These are phyloP conservation scores for Archegozetes longisetosus DNA, from an alignment of 1,140 invertebrate genomes.

Conservation along the genomic window DNA sequence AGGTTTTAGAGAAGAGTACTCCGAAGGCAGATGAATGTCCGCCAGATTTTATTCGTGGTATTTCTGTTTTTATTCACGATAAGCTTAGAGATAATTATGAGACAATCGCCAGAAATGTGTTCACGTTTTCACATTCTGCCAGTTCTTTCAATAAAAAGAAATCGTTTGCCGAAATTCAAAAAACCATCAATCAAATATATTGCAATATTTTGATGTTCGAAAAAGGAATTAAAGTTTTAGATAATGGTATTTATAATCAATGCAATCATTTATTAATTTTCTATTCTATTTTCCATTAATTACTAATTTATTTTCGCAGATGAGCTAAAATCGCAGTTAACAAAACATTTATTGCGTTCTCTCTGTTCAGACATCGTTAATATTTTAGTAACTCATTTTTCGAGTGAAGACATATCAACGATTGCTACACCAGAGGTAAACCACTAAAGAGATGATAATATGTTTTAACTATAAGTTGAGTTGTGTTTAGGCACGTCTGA, in stretches of 20 bases:
- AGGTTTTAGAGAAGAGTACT: neutral
- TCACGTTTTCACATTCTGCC: slow-evolving; percentile 45
- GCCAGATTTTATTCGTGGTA: neutral
- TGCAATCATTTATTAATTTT: neutral
- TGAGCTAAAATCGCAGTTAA: slow-evolving; percentile 45
- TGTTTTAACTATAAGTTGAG: neutral
- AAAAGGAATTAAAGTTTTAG: slow-evolving; percentile 56
- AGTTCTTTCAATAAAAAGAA: slow-evolving; percentile 42
- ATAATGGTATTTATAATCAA: slow-evolving; percentile 26
- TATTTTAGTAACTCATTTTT: slow-evolving; percentile 38
- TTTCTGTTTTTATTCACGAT: slow-evolving; percentile 10
- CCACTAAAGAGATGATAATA: neutral
- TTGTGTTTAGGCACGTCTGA: slow-evolving; percentile 31
- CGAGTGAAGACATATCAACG: slow-evolving; percentile 15
- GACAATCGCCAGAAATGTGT: slow-evolving; percentile 43
- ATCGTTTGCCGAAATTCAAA: slow-evolving; percentile 58
- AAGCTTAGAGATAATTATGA: slow-evolving; percentile 31
- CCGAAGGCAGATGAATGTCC: neutral
- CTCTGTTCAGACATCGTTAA: slow-evolving; percentile 67
- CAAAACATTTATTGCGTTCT: slow-evolving; percentile 66
- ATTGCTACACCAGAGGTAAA: slow-evolving; percentile 31
- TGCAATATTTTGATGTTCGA: slow-evolving; percentile 64
- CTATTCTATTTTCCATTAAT: slow-evolving; percentile 5
- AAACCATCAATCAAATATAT: slow-evolving; percentile 54
- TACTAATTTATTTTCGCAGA: slow-evolving; percentile 26